A percentile compares a stretch with the other conserved stretches of the same genome.
These are phyloP conservation scores for Horisme vitalbata DNA, from an alignment of 2,888 invertebrate genomes.

Conservation along the genomic window DNA sequence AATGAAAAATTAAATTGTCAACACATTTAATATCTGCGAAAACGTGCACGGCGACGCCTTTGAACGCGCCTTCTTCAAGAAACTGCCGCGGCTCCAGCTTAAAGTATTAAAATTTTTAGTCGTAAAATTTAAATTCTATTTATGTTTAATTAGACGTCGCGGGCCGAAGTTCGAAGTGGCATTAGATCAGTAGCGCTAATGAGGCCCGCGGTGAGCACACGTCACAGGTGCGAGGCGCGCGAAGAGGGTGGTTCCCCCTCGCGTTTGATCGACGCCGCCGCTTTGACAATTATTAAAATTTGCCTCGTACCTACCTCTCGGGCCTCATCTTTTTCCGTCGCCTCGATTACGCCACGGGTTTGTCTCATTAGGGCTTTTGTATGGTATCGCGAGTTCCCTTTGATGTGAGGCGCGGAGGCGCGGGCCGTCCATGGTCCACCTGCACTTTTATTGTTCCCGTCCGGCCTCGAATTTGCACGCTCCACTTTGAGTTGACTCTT, in stretches of 20 bases:
- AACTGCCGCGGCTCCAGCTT: constrained; percentile 69
- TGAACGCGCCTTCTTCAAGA: constrained; percentile 76
- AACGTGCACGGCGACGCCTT: constrained; percentile 80
- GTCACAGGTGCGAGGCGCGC: constrained; percentile 64
- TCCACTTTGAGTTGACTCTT: constrained; percentile 75
- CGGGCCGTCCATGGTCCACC: constrained; percentile 68
- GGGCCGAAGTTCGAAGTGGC: constrained; percentile 73
- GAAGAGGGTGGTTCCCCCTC: constrained; percentile 46
- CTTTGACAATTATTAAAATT: constrained; percentile 85
- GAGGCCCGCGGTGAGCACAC: constrained; percentile 78
- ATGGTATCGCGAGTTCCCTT: constrained; percentile 77
- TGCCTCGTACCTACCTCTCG: constrained; percentile 82
- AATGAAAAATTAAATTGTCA: constrained; percentile 84
- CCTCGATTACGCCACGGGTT: constrained; percentile 82
- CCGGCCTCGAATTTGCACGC: constrained; percentile 76
- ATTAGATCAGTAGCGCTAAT: constrained; percentile 80
- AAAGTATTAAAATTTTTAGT: constrained; percentile 78
- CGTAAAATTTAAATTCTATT: constrained; percentile 80
- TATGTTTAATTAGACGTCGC: constrained; percentile 78
- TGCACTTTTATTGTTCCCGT: constrained; percentile 79
- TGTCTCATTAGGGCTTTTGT: constrained; percentile 83
- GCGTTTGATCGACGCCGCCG: constrained; percentile 83
- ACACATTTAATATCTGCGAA: constrained; percentile 84
- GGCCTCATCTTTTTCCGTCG: constrained; percentile 82
- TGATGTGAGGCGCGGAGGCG: constrained; percentile 68